A percentile compares a stretch with the other conserved stretches of the same genome.
phyloP scores from a whole-genome alignment of 2,888 invertebrate species.

The Malthinus seriepunctatus region DNA sequence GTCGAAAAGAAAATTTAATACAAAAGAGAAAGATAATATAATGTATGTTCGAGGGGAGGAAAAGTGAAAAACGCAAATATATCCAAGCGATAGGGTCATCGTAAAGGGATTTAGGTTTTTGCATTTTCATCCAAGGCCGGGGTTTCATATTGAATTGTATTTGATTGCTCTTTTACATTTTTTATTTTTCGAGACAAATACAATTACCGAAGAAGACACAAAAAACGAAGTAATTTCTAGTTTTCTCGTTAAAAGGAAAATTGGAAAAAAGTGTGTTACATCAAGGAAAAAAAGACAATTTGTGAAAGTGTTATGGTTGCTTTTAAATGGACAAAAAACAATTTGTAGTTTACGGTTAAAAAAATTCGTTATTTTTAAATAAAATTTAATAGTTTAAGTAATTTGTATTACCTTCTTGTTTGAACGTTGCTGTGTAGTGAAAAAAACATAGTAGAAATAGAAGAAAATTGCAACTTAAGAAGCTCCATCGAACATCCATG shows the following conservation, averaged over 20 bases:
- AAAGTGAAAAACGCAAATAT: slow-evolving; percentile 26
- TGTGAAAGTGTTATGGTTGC: slow-evolving; percentile 18
- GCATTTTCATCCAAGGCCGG: slow-evolving; percentile 20
- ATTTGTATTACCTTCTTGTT: slow-evolving; percentile 47
- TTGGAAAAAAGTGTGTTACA: slow-evolving; percentile 20
- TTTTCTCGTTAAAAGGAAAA: slow-evolving; percentile 25
- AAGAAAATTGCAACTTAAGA: slow-evolving; percentile 45
- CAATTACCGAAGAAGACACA: slow-evolving; percentile 21
- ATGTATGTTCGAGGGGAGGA: slow-evolving; percentile 9
- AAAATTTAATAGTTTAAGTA: slow-evolving; percentile 9
- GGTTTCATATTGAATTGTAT: slow-evolving; percentile 26
- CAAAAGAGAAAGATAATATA: slow-evolving; percentile 10
- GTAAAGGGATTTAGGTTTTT: slow-evolving; percentile 28
- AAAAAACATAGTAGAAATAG: slow-evolving; percentile 47
- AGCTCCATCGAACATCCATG: slow-evolving; percentile 53
- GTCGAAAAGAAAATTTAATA: background rate
- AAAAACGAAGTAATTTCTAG: slow-evolving; percentile 22
- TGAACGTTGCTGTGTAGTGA: slow-evolving; percentile 49
- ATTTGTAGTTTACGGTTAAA: slow-evolving; percentile 12
- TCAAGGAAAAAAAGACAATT: slow-evolving; percentile 21
- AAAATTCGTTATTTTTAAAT: slow-evolving; percentile 20
- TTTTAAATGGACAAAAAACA: slow-evolving; percentile 9
- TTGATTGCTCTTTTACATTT: slow-evolving; percentile 26
- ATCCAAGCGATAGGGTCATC: slow-evolving; percentile 25
- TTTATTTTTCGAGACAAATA: slow-evolving; percentile 17